Evolutionary conservation across 2,113 vertebrate species (phyloP).

Genomic region (Spilogale gracilis): DNA sequence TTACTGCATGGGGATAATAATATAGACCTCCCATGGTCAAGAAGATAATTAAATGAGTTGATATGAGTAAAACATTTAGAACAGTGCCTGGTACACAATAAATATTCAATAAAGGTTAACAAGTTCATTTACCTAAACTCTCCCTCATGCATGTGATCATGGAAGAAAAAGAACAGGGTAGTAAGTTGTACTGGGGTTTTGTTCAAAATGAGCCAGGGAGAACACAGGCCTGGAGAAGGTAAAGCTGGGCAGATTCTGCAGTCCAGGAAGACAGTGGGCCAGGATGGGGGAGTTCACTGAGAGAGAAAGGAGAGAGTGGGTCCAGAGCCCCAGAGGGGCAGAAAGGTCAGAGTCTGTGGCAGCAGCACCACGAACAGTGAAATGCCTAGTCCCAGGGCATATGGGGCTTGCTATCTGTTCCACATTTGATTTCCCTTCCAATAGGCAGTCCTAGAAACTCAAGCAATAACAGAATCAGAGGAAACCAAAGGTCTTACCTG

Average conservation of each 20-base stretch:
- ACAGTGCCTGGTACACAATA: neutral
- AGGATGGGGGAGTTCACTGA: neutral
- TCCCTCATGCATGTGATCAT: neutral
- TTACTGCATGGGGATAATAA: neutral
- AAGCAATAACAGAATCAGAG: neutral
- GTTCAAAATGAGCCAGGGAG: neutral
- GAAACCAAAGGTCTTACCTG: neutral
- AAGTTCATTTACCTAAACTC: conserved; percentile 1
- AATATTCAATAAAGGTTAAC: neutral
- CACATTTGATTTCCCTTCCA: neutral
- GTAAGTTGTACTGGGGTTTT: neutral
- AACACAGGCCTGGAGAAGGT: neutral
- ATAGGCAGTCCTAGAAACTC: neutral
- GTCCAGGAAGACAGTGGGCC: neutral
- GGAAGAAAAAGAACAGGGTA: neutral
- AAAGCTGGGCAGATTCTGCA: neutral
- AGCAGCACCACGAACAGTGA: neutral
- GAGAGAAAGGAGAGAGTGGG: neutral
- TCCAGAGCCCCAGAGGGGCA: neutral
- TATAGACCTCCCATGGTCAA: neutral
- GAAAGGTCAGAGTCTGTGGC: neutral
- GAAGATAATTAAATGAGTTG: neutral
- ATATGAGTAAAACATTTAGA: neutral
- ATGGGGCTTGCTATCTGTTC: neutral
- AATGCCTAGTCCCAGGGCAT: neutral